Percentiles rank a stretch among this genome's conserved stretches.
These are phyloP conservation scores for Cardinalis cardinalis DNA, from an alignment of 2,113 vertebrate genomes.

Conservation along the genomic window DNA sequence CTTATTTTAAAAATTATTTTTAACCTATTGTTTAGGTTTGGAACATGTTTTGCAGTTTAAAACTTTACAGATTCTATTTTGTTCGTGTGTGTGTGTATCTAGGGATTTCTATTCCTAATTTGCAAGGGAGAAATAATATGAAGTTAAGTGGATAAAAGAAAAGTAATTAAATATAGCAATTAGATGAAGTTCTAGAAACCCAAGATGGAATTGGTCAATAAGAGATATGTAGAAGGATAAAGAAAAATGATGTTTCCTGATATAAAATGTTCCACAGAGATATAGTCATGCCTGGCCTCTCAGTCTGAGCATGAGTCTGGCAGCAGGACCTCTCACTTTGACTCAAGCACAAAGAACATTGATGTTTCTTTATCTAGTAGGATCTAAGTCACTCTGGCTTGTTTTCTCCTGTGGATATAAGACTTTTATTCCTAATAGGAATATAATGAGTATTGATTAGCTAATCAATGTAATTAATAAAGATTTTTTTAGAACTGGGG, in stretches of 20 bases:
- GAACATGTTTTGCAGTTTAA: neutral
- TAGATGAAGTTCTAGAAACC: neutral
- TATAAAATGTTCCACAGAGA: neutral
- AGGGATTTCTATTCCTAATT: conserved; percentile 5
- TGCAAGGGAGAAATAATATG: neutral
- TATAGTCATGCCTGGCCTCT: neutral
- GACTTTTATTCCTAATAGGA: neutral
- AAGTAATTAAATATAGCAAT: conserved; percentile 17
- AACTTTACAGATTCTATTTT: neutral
- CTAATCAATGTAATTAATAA: neutral
- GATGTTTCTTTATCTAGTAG: neutral
- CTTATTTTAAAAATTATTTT: neutral
- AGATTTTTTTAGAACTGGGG: neutral
- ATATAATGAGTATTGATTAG: neutral
- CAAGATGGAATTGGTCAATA: neutral
- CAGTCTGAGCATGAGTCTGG: neutral
- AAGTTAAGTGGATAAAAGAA: conserved; percentile 10
- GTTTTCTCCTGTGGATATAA: neutral
- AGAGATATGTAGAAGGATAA: neutral
- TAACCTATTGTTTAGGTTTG: conserved; percentile 8
- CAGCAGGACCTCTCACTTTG: neutral
- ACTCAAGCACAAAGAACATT: neutral
- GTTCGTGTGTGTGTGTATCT: neutral
- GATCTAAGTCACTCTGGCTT: neutral
- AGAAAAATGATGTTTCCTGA: neutral